Conservation (phyloP, 2,113 vertebrate species). For the Chloebia gouldiae region DNA sequence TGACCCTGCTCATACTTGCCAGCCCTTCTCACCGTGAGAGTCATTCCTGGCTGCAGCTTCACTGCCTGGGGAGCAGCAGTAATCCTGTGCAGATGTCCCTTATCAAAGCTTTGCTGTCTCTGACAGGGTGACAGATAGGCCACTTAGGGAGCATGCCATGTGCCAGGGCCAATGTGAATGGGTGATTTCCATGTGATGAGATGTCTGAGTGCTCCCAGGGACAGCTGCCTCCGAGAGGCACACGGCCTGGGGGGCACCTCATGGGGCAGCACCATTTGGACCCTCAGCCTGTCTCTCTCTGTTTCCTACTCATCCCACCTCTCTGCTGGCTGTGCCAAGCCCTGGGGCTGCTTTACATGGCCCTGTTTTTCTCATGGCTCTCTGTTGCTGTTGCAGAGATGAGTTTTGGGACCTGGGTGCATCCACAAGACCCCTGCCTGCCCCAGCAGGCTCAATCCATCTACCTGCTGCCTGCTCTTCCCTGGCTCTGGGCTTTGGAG, state of each 20-base stretch:
- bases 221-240: background rate
- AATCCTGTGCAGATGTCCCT: background rate
- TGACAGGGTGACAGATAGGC: background rate
- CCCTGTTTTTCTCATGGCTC: background rate
- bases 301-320: background rate
- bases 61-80: background rate
- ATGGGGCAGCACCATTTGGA: background rate
- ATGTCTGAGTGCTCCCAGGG: background rate
- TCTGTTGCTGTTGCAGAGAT: background rate
- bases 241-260: background rate
- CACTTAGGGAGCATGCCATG: background rate
- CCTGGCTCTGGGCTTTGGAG: background rate
- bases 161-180: rapidly evolving
- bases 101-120: background rate
- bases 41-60: rapidly evolving
- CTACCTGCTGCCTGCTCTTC: background rate
- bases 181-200: rapidly evolving
- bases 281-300: background rate
- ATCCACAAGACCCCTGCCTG: background rate
- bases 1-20: rapidly evolving
- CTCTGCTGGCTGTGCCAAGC: background rate
- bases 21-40: background rate
- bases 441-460: background rate
- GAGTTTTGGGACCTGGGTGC: background rate
- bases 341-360: background rate